A percentile compares a stretch with the other conserved stretches of the same genome.
Evolutionary conservation across 2,797 vertebrate genomes (phyloP).

Genomic region (Pelodytes ibericus): DNA sequence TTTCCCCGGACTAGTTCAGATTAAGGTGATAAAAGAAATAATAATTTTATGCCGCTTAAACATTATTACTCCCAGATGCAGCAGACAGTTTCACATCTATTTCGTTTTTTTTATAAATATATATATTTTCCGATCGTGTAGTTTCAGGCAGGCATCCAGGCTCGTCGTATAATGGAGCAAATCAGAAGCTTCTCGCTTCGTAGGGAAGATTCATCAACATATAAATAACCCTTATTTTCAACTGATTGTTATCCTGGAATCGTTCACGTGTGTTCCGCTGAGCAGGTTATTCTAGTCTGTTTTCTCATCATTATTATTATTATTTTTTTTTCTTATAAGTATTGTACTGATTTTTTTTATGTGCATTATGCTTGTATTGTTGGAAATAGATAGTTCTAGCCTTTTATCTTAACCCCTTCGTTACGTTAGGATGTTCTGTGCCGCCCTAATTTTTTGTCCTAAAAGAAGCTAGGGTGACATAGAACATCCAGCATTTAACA

Average conservation of each 20-base stretch:
- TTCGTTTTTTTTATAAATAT: constrained; percentile 2
- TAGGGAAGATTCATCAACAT: constrained; percentile 28
- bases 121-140: constrained; percentile 16
- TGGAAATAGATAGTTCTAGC: no score
- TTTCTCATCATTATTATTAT: background rate
- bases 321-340: background rate
- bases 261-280: constrained; percentile 36
- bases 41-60: constrained; percentile 26
- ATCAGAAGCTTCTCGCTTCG: constrained; percentile 24
- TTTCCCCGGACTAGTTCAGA: constrained; percentile 31
- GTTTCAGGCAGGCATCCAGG: constrained; percentile 5
- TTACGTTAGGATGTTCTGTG: no score
- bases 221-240: constrained; percentile 42
- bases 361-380: background rate
- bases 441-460: no score
- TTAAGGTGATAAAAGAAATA: constrained; percentile 26
- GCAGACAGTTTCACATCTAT: background rate
- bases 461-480: no score
- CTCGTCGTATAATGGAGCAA: constrained; percentile 23
- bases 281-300: background rate
- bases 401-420: no score
- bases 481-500: no score
- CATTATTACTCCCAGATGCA: constrained; percentile 1
- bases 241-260: constrained; percentile 54
- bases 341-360: background rate